Conservation (phyloP, 2,113 vertebrate genomes). For the Lynx canadensis region DNA sequence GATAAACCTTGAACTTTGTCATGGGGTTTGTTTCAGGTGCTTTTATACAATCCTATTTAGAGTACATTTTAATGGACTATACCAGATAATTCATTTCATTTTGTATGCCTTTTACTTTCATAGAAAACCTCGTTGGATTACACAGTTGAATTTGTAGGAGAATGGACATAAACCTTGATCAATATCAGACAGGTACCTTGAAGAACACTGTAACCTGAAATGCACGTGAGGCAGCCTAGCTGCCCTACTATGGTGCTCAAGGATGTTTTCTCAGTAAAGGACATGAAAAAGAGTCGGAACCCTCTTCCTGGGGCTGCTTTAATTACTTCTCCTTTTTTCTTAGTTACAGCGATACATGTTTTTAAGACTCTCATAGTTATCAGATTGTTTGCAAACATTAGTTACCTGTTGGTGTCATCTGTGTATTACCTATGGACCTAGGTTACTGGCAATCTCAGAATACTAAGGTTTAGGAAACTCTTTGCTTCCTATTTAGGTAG, state of each 20-base stretch:
- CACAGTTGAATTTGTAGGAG: neutral
- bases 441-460: neutral
- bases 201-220: neutral
- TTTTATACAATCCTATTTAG: neutral
- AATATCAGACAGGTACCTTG: neutral
- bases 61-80: neutral
- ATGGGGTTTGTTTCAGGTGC: neutral
- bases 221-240: fast-evolving
- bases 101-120: neutral
- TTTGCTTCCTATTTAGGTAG: conserved; percentile 1
- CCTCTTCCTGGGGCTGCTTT: neutral
- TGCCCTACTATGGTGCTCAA: neutral
- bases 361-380: neutral
- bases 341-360: neutral
- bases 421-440: neutral
- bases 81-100: neutral
- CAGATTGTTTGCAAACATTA: neutral
- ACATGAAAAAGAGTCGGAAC: neutral
- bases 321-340: neutral
- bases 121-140: neutral
- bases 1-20: neutral
- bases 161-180: neutral
- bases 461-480: neutral
- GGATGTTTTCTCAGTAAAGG: neutral
- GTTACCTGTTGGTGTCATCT: neutral